Conservation (phyloP, 2,888 invertebrate species). For the Nemotelus pantherinus region DNA sequence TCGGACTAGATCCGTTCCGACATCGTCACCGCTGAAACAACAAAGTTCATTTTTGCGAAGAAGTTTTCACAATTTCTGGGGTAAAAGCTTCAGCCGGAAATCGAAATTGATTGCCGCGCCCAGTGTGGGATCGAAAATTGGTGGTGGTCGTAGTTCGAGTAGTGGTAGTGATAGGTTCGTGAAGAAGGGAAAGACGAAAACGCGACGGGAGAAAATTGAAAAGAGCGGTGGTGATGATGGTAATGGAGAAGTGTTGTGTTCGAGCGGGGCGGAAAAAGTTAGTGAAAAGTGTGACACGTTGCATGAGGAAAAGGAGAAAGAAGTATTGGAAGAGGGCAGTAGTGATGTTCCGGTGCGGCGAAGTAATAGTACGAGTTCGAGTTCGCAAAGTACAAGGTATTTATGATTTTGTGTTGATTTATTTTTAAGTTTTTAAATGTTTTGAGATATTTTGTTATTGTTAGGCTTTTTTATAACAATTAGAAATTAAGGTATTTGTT, state of each 20-base stretch:
- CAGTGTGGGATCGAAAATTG: not conserved
- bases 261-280: not conserved
- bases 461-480: not conserved
- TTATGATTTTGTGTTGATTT: not conserved
- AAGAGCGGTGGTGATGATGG: not conserved
- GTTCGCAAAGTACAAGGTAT: conserved; percentile 40
- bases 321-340: not conserved
- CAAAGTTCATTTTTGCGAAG: conserved; percentile 26
- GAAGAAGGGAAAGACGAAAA: conserved; percentile 15
- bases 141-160: conserved; percentile 24
- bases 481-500: not conserved
- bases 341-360: conserved; percentile 19
- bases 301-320: not conserved
- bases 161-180: conserved; percentile 40
- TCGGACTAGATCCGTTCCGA: conserved; percentile 25
- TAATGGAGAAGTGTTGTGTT: not conserved
- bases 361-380: conserved; percentile 41
- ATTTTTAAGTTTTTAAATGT: not conserved
- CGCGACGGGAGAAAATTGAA: not conserved
- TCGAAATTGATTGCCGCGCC: not conserved
- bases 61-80: conserved; percentile 40
- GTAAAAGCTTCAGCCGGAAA: conserved; percentile 34
- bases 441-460: not conserved
- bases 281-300: conserved; percentile 29
- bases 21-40: conserved; percentile 13